phyloP scores from a whole-genome alignment of 2,113 vertebrate genomes.

The Cyanoderma ruficeps region DNA sequence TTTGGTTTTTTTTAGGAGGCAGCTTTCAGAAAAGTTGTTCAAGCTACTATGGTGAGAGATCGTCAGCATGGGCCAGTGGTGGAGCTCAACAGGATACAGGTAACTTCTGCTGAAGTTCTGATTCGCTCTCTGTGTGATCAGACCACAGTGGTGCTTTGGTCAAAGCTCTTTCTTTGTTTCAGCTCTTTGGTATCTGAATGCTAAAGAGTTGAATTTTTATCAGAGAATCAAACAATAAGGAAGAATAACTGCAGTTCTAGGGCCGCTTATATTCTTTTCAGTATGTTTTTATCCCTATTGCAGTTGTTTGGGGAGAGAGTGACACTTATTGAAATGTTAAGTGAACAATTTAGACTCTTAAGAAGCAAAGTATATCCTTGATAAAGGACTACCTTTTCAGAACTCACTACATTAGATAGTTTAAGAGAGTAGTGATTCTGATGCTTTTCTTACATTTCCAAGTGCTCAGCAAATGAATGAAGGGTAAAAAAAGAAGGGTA shows the following conservation, averaged over 20 bases:
- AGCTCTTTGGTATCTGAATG: neutral
- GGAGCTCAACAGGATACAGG: slow-evolving; percentile 98
- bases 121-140: neutral
- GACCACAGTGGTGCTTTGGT: neutral
- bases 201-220: neutral
- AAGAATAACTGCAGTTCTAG: neutral
- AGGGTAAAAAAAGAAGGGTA: neutral
- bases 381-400: neutral
- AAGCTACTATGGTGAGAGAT: slow-evolving; percentile 98
- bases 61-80: slow-evolving; percentile 96
- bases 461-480: slow-evolving; percentile 39
- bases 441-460: neutral
- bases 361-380: neutral
- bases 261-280: neutral
- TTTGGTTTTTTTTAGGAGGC: slow-evolving; percentile 82
- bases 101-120: slow-evolving; percentile 28
- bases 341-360: neutral
- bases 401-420: neutral
- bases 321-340: neutral
- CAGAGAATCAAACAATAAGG: neutral
- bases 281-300: neutral
- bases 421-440: neutral
- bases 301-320: neutral
- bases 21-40: slow-evolving; percentile 97
- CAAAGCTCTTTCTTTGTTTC: neutral